A percentile compares a stretch with the other conserved stretches of the same genome.
These are phyloP conservation scores for Pogonophryne albipinna DNA, from an alignment of 2,797 vertebrate species.

Conservation along the genomic window DNA sequence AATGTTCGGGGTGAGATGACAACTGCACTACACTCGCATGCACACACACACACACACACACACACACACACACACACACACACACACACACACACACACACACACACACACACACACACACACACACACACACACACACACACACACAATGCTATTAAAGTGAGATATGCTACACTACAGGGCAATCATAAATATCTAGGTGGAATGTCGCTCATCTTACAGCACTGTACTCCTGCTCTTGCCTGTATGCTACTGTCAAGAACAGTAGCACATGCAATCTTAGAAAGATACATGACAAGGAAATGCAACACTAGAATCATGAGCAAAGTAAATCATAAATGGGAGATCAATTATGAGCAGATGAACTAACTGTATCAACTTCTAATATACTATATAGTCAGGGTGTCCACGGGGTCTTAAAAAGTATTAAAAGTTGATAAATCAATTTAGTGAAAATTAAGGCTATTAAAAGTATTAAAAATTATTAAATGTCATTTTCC, in stretches of 20 bases:
- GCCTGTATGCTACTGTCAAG: neutral
- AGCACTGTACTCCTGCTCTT: neutral
- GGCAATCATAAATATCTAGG: neutral
- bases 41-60: neutral
- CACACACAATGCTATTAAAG: no score
- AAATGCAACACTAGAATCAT: neutral
- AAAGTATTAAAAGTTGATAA: no score
- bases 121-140: neutral
- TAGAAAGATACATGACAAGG: neutral
- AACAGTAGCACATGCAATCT: neutral
- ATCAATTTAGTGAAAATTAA: no score
- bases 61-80: no score
- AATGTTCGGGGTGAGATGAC: conserved; percentile 94
- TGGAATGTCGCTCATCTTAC: neutral
- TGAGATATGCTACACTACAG: conserved; percentile 1
- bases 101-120: neutral
- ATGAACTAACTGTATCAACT: no score
- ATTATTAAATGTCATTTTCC: no score
- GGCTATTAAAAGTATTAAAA: no score
- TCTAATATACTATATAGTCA: no score
- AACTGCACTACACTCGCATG: neutral
- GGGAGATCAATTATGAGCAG: neutral
- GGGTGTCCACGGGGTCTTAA: no score
- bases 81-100: no score
- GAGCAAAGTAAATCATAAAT: neutral